Evolutionary conservation across 64 coral and sea anemone genomes (phyloP).

Genomic region (Cladopsammia gracilis): DNA sequence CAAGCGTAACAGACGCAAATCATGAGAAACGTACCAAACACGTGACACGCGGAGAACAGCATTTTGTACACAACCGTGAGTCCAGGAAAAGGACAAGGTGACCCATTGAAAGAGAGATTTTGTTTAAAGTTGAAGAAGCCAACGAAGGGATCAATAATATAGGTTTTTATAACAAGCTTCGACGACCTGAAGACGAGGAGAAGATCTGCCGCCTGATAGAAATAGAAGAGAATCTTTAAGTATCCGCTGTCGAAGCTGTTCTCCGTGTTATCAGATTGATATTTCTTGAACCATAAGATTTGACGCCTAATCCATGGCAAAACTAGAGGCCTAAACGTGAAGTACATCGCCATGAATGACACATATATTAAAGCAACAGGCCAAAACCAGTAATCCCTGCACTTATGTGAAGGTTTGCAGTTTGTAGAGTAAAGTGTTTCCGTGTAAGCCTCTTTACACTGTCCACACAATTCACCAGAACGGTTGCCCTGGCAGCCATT

Average conservation of each 20-base stretch:
- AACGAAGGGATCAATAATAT: constrained; percentile 67
- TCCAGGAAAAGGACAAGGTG: constrained; percentile 74
- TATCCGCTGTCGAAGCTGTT: constrained; percentile 41
- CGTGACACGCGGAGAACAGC: constrained; percentile 50
- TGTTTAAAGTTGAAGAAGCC: constrained; percentile 75
- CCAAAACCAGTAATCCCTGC: constrained; percentile 66
- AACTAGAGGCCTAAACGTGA: constrained; percentile 19
- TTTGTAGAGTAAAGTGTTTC: constrained; percentile 49
- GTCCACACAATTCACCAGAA: constrained; percentile 43
- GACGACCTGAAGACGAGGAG: constrained; percentile 38
- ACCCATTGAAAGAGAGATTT: background rate
- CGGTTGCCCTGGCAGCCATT: constrained; percentile 74
- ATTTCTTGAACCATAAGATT: constrained; percentile 42
- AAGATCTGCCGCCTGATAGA: constrained; percentile 77
- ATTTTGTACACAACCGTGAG: constrained; percentile 71
- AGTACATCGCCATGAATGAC: constrained; percentile 30
- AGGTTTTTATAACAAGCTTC: background rate
- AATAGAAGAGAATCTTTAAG: constrained; percentile 85
- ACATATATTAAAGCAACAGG: constrained; percentile 31
- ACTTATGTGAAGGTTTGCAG: constrained; percentile 6
- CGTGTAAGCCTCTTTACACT: background rate
- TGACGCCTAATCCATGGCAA: constrained; percentile 34
- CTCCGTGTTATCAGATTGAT: background rate
- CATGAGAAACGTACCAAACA: constrained; percentile 38
- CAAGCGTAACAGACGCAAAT: constrained; percentile 28